Conservation (phyloP, 2,888 invertebrate genomes). For the Philereme transversata region DNA sequence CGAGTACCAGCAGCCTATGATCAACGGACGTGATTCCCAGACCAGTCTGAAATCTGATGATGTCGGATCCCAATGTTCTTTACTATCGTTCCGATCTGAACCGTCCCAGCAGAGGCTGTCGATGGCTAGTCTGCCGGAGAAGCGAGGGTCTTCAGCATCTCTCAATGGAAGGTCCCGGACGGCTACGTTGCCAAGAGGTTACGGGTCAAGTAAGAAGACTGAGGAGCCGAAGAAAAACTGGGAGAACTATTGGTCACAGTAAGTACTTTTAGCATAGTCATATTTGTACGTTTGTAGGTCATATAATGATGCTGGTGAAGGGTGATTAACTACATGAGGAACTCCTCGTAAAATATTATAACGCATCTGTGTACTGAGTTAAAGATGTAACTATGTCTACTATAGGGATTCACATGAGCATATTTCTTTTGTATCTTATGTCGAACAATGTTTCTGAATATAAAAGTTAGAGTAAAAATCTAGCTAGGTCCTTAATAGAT, state of each 20-base stretch:
- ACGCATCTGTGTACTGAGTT: no score
- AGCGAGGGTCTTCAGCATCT: slow-evolving; percentile 55
- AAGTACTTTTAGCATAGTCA: slow-evolving; percentile 46
- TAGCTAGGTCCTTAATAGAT: no score
- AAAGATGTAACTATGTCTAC: no score
- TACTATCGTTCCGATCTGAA: slow-evolving; percentile 73
- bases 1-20: slow-evolving; percentile 56
- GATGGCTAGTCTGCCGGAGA: slow-evolving; percentile 66
- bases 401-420: no score
- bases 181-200: slow-evolving; percentile 72
- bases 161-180: slow-evolving; percentile 66
- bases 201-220: slow-evolving; percentile 66
- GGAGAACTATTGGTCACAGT: slow-evolving; percentile 81
- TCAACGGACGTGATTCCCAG: slow-evolving; percentile 63
- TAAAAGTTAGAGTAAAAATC: no score
- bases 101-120: slow-evolving; percentile 65
- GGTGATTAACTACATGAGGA: no score
- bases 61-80: slow-evolving; percentile 60
- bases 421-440: no score
- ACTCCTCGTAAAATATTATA: no score
- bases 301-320: no score
- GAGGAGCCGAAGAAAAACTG: slow-evolving; percentile 56
- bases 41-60: slow-evolving; percentile 67
- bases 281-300: no score
- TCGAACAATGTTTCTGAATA: no score